Conservation (phyloP, 1,140 invertebrate genomes). For the Phortica variegata region DNA sequence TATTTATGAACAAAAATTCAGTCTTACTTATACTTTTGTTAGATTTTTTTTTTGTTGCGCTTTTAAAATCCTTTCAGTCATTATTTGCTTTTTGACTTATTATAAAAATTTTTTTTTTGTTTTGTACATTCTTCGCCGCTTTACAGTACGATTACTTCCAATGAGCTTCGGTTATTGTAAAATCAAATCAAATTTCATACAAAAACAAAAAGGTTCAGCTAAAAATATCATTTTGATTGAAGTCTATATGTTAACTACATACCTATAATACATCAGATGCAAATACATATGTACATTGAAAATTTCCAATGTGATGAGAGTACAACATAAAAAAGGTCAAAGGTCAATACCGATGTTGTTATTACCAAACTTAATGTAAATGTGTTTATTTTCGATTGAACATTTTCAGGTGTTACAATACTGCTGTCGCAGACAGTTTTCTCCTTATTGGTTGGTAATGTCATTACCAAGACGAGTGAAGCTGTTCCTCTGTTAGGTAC, state of each 20-base stretch:
- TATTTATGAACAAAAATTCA: no score
- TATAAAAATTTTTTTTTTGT: no score
- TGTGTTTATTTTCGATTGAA: no score
- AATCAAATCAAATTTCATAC: conserved; percentile 1
- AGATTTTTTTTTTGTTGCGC: no score
- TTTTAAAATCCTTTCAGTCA: no score
- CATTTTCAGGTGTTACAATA: conserved; percentile 95
- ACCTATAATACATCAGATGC: background rate
- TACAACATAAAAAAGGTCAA: no score
- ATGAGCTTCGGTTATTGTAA: conserved; percentile 6
- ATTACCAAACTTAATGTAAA: no score
- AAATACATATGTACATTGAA: background rate
- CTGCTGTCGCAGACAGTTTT: conserved; percentile 99
- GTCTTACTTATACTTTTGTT: no score
- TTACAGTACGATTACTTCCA: conserved; percentile 19
- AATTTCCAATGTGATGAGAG: no score
- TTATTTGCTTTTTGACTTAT: no score
- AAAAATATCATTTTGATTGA: conserved; percentile 45
- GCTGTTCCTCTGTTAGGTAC: conserved; percentile 95
- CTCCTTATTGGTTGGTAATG: conserved; percentile 94
- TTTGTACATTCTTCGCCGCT: no score
- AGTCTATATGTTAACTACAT: background rate
- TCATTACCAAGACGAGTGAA: conserved; percentile 96
- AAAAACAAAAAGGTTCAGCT: conserved; percentile 43
- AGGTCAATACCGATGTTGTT: no score